These are phyloP conservation scores for Diarsia rubi DNA, from an alignment of 2,888 invertebrate genomes.

Conservation along the genomic window DNA sequence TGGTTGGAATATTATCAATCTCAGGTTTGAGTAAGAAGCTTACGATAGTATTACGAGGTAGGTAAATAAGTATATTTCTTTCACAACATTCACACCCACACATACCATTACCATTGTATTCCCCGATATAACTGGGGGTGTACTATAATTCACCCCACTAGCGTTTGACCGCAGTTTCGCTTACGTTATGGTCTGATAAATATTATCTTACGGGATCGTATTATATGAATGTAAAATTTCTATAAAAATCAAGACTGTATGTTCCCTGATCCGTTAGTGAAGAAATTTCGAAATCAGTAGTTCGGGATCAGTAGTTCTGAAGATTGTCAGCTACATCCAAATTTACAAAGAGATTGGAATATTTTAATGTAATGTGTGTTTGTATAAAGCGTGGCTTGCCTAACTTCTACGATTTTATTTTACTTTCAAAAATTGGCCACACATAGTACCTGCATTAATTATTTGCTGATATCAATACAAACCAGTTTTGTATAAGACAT, in stretches of 20 bases:
- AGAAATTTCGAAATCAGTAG: background rate
- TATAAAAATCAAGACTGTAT: background rate
- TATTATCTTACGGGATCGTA: background rate
- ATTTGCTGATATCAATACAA: background rate
- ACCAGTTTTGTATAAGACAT: background rate
- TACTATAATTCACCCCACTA: conserved; percentile 9
- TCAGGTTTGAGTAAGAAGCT: conserved; percentile 6
- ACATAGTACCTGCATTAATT: background rate
- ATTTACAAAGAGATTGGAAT: background rate
- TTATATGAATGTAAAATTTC: background rate
- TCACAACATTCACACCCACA: background rate
- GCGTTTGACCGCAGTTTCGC: background rate
- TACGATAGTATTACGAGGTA: background rate
- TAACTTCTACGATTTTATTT: background rate
- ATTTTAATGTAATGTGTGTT: too few species aligned
- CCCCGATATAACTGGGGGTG: background rate
- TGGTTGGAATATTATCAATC: conserved; percentile 14
- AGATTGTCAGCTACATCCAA: background rate
- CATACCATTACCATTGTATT: background rate
- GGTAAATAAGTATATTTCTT: background rate
- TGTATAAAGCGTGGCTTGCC: background rate
- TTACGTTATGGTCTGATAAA: background rate
- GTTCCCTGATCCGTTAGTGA: background rate
- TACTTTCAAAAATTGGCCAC: background rate
- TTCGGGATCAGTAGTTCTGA: background rate